Evolutionary conservation across 2,888 invertebrate genomes (phyloP), one percentile per base, ranked within the genome.

Genomic region (Mycalesis mineus): DNA sequence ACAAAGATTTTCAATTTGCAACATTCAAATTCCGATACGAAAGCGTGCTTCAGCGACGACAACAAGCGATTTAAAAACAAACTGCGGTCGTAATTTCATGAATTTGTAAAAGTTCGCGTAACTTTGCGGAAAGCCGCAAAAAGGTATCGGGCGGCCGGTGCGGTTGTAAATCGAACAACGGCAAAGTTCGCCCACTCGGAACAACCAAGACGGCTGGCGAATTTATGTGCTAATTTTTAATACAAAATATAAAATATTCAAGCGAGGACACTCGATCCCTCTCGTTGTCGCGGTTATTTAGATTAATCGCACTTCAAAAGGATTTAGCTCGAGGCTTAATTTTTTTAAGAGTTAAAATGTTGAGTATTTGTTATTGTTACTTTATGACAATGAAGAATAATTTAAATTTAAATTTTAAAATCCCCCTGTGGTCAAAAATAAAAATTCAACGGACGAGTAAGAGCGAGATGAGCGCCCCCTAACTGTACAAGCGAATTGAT

Each of bases 81-180:
- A 47, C 33, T 47, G 47, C 6, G 47, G 47, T 33, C 47, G 31
- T 33, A 47, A 47, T 11, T 47, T 33, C 33, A 47, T 47, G 47
- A 47, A 47, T 47, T 15, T 33, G 47, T 33, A 47, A 47, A 47
- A 47, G 47, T 47, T 47, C 14, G 14, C 15, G 11, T 1, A 33
- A 47, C 47, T 33, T 47, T 29, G 29, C 45, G 31, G 29, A 47
- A 45, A 28, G 9, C 47, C 47, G 6, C 47, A 47, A 47, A 45
- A 47, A 47, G 33, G 31, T 31, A 47, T 33, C 31, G 47, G 1
- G 47, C 33, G 15, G 9, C 47, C 33, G 47, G 15, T 4, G 47
- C 15, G 44, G 14, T n/a, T 29, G 28, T 33, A 47, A 47, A 33
- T 31, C 31, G 31, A 47, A 47, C 47, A 33, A 47, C 47, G 14